Conservation (phyloP, 2,888 invertebrate species). For the Podotricha telesiphe region DNA sequence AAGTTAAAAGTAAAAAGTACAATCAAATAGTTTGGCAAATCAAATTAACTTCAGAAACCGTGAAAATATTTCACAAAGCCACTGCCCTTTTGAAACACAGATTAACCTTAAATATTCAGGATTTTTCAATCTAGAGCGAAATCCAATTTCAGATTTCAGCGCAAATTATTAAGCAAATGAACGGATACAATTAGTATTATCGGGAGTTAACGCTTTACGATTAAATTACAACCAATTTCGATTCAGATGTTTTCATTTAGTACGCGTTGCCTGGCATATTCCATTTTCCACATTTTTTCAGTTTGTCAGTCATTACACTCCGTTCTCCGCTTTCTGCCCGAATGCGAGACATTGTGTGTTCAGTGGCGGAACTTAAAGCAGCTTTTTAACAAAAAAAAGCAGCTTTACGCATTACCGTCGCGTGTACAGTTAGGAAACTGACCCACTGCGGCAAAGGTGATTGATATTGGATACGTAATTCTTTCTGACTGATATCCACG, state of each 20-base stretch:
- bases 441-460: too few relatives aligned
- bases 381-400: too few relatives aligned
- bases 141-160: constrained; percentile 46
- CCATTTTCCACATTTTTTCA: too few relatives aligned
- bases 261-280: not conserved
- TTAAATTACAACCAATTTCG: constrained; percentile 20
- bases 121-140: constrained; percentile 43
- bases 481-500: too few relatives aligned
- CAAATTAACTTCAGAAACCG: not conserved
- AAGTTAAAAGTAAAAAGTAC: not conserved
- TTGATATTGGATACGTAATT: too few relatives aligned
- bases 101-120: constrained; percentile 40
- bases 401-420: too few relatives aligned
- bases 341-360: too few relatives aligned
- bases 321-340: too few relatives aligned
- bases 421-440: too few relatives aligned
- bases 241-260: constrained; percentile 5
- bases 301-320: too few relatives aligned
- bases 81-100: constrained; percentile 32
- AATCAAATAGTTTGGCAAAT: not conserved
- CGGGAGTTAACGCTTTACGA: constrained; percentile 27
- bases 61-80: constrained; percentile 17
- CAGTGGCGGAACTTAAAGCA: too few relatives aligned
- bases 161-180: constrained; percentile 45
- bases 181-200: constrained; percentile 47